Evolutionary conservation across 2,797 vertebrate species (phyloP).

Genomic region (Ispidina picta): DNA sequence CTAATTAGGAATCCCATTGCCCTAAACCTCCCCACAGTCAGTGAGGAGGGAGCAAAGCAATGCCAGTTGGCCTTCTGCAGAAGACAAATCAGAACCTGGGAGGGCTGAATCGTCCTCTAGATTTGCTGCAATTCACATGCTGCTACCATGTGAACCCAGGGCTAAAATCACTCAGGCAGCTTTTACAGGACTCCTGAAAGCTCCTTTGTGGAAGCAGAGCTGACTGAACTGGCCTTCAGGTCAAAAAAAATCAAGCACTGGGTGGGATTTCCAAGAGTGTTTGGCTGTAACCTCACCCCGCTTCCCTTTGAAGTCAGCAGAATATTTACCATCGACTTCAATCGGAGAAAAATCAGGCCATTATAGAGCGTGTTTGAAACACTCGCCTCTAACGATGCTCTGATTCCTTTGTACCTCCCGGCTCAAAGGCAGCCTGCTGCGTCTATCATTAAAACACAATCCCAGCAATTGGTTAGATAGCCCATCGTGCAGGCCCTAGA

Average conservation of each 20-base stretch:
- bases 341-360: not conserved
- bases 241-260: conserved; percentile 29
- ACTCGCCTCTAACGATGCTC: not conserved
- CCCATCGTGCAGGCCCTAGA: not conserved
- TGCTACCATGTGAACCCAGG: conserved; percentile 40
- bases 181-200: conserved; percentile 45
- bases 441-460: not conserved
- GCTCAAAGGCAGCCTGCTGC: not conserved
- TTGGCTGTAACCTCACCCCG: not conserved
- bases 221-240: conserved; percentile 22
- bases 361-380: not conserved
- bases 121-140: not conserved
- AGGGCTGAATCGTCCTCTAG: not conserved
- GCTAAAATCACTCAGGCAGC: not conserved
- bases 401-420: not conserved
- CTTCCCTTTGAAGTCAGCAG: conserved; percentile 39
- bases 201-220: conserved; percentile 30
- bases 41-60: not conserved
- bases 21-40: not conserved
- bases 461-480: not conserved
- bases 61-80: not conserved
- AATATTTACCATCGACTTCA: conserved; percentile 17
- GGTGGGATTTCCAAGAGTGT: conserved; percentile 31
- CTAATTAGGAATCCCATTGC: not conserved
- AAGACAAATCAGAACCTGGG: not conserved